These are phyloP conservation scores for Limenitis arthemis DNA, from an alignment of 2,888 invertebrate species.

Conservation along the genomic window DNA sequence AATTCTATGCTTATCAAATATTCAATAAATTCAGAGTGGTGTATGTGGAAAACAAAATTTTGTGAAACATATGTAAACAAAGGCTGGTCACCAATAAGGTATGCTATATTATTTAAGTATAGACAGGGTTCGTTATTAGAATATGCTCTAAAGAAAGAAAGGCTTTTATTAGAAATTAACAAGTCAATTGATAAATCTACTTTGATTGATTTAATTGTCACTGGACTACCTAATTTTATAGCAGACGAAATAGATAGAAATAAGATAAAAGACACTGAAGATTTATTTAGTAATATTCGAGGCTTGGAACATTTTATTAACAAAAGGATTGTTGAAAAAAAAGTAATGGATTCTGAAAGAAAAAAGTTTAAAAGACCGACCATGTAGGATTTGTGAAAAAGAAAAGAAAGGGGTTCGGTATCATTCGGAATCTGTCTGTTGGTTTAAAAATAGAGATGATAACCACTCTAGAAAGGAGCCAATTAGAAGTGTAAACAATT, in stretches of 20 bases:
- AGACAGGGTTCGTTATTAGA: slow-evolving; percentile 16
- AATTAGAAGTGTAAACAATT: slow-evolving; percentile 18
- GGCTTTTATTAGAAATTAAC: slow-evolving; percentile 18
- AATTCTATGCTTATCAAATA: slow-evolving; percentile 17
- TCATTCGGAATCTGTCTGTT: slow-evolving; percentile 19
- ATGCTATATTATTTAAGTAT: slow-evolving; percentile 17
- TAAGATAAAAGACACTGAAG: slow-evolving; percentile 11
- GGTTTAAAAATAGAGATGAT: slow-evolving; percentile 15
- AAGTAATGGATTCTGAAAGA: slow-evolving; percentile 3
- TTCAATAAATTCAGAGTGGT: slow-evolving; percentile 15
- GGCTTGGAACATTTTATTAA: slow-evolving; percentile 11
- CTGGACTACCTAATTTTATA: slow-evolving; percentile 16
- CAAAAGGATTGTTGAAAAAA: slow-evolving; percentile 4
- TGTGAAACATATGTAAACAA: slow-evolving; percentile 26
- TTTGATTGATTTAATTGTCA: slow-evolving; percentile 13
- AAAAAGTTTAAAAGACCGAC: slow-evolving; percentile 3
- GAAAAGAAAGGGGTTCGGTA: slow-evolving; percentile 17
- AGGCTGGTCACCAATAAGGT: slow-evolving; percentile 7
- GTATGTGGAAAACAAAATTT: slow-evolving; percentile 15
- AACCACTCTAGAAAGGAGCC: slow-evolving; percentile 8
- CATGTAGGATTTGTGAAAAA: slow-evolving; percentile 18
- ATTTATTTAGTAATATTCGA: slow-evolving; percentile 15
- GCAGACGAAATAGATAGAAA: slow-evolving; percentile 16
- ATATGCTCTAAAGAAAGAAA: slow-evolving; percentile 22
- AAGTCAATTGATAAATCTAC: slow-evolving; percentile 15